These are phyloP conservation scores for Bryconaethiops microstoma DNA, from an alignment of 2,797 vertebrate genomes.

Conservation along the genomic window DNA sequence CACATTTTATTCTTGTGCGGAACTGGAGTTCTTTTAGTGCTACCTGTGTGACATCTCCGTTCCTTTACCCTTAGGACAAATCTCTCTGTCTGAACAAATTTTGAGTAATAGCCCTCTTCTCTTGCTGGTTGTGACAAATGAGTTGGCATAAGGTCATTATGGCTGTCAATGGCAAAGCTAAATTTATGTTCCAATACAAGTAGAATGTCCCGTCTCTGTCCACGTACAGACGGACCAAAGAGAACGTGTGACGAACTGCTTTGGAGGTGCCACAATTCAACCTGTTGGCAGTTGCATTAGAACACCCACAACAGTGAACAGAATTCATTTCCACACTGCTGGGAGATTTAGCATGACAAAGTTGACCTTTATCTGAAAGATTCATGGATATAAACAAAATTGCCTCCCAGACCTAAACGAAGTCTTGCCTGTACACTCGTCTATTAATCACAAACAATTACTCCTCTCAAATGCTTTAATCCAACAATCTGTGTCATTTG, in stretches of 20 bases:
- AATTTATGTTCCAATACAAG: constrained; percentile 15
- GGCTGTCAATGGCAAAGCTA: constrained; percentile 13
- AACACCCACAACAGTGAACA: neutral
- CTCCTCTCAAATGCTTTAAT: neutral
- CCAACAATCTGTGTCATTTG: neutral
- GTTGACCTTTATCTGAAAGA: constrained; percentile 5
- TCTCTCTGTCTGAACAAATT: constrained; percentile 6
- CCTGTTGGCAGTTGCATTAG: constrained; percentile 4
- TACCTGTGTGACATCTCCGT: neutral
- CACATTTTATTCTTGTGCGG: neutral
- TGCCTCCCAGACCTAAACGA: neutral
- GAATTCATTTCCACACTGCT: neutral
- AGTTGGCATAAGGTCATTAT: constrained; percentile 22
- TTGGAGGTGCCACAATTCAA: constrained; percentile 11
- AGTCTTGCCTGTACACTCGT: neutral
- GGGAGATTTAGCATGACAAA: neutral
- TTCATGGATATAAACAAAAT: neutral
- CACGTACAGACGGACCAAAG: neutral
- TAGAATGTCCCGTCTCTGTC: neutral
- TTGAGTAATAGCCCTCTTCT: constrained; percentile 14
- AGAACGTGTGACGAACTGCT: neutral
- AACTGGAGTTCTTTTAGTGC: neutral
- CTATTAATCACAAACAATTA: neutral
- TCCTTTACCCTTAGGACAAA: constrained; percentile 2
- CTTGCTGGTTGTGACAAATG: constrained; percentile 12